Evolutionary conservation across 2,888 invertebrate genomes (phyloP), one percentile per base, ranked within the genome.

Genomic region (Beris chalybata): DNA sequence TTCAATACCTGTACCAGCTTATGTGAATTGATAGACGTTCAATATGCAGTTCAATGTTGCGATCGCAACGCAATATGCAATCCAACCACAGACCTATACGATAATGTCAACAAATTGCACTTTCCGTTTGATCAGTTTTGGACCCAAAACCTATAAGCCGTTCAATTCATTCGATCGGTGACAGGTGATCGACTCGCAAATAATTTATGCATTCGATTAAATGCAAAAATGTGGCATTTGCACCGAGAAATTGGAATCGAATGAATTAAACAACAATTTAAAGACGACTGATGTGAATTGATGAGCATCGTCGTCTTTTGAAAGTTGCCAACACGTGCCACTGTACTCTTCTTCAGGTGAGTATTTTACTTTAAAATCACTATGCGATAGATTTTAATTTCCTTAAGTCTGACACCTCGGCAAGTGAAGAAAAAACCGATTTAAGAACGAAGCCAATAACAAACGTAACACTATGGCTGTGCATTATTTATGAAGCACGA

Each of bases 241-340:
- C 38, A 38, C 38, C 38, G 38, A 38, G 38, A 38, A 38, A 38
- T 38, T 38, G 38, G 7, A 38, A 7, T 38, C 38, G 38, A 5
- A 56, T 56, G 56, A 56, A 56, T 56, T 38, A 56, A 56, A 56
- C 56, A 56, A 56, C 56, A 56, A 56, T 56, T 56, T 56, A 43
- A 43, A 38, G 15, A 43, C 56, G 7, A 31, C 13, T 31, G 54
- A 56, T 43, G 38, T 4, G 12, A n/a, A 38, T n/a, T 43, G 15
- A 31, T n/a, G n/a, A 43, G 5, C 22, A 22, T 55, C 32, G 38
- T 43, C 30, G 56, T 38, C 13, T 6, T 56, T 38, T 9, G 15
- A 38, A 43, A n/a, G 11, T 13, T 52, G 4, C 7, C 13, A 56
- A 38, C 56, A 56, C 56, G 56, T 56, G 56, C 56, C 56, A 43